These are phyloP conservation scores for Adoxophyes honmai DNA, from an alignment of 1,140 invertebrate genomes.

Conservation along the genomic window DNA sequence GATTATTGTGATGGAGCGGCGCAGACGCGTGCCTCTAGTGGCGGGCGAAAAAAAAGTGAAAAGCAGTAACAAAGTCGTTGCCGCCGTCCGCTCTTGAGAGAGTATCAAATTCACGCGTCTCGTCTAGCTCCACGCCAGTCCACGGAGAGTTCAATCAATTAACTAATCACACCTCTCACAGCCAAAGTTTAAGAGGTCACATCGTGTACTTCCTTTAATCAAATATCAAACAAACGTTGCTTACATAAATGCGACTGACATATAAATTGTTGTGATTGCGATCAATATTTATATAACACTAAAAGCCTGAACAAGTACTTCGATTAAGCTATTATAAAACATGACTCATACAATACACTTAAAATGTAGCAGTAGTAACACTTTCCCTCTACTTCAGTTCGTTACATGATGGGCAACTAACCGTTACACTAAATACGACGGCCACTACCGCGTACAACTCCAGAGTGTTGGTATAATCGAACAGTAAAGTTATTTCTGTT, in stretches of 20 bases:
- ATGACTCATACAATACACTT: conserved; percentile 14
- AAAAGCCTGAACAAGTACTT: neutral
- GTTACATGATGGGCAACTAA: conserved; percentile 39
- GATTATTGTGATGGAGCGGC: conserved; percentile 41
- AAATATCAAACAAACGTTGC: too few species aligned
- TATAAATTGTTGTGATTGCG: neutral
- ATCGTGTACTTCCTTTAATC: too few species aligned
- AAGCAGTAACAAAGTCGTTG: conserved; percentile 46
- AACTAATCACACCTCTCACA: conserved; percentile 9
- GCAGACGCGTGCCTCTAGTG: conserved; percentile 50
- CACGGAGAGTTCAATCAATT: neutral
- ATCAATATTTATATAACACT: conserved; percentile 11
- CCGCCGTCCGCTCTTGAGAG: conserved; percentile 48
- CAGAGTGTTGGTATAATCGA: neutral
- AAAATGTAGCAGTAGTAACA: conserved; percentile 24
- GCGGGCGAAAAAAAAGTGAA: conserved; percentile 73
- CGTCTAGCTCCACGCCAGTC: neutral
- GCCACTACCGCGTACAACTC: conserved; percentile 24
- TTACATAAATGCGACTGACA: conserved; percentile 2
- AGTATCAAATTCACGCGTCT: conserved; percentile 41
- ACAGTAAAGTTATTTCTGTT: conserved; percentile 3
- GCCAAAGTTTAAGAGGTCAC: too few species aligned
- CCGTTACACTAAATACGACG: conserved; percentile 29
- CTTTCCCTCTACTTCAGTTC: conserved; percentile 25
- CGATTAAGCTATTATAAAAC: conserved; percentile 13